phyloP scores from a whole-genome alignment of 2,797 vertebrate genomes.

The Sebastes nivosus region DNA sequence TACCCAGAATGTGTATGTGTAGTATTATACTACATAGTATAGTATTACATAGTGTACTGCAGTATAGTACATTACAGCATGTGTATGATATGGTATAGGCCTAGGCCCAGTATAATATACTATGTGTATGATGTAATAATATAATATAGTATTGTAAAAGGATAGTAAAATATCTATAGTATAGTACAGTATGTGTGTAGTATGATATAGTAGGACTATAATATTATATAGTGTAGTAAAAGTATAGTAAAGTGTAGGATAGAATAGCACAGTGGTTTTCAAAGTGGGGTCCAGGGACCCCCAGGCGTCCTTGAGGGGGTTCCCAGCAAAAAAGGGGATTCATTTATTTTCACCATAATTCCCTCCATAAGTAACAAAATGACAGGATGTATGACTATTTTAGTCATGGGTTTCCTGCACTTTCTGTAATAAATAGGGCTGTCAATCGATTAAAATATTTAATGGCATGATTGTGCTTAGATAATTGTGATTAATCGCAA shows the following conservation, averaged over 20 bases:
- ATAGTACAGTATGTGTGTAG: not conserved
- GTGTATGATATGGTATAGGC: not conserved
- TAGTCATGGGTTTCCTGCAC: no score
- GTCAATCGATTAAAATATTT: no score
- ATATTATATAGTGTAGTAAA: not conserved
- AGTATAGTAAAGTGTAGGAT: not conserved
- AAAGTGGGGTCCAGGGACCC: fast-evolving
- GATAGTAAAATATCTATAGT: not conserved
- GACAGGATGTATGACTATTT: no score
- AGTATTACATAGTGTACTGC: not conserved
- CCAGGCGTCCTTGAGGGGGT: no score
- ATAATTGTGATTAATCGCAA: no score
- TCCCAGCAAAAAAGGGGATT: no score
- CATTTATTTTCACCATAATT: no score
- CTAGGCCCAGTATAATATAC: not conserved
- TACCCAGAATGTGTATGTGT: not conserved
- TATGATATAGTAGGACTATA: not conserved
- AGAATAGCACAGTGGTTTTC: not conserved
- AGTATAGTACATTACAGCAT: no score
- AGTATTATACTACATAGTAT: not conserved
- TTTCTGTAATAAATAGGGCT: no score
- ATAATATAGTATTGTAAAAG: not conserved
- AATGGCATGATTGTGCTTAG: fast-evolving
- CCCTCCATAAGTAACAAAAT: no score
- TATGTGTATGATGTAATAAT: not conserved